phyloP scores from a whole-genome alignment of 2,113 vertebrate species.

The Leucosticte australis region DNA sequence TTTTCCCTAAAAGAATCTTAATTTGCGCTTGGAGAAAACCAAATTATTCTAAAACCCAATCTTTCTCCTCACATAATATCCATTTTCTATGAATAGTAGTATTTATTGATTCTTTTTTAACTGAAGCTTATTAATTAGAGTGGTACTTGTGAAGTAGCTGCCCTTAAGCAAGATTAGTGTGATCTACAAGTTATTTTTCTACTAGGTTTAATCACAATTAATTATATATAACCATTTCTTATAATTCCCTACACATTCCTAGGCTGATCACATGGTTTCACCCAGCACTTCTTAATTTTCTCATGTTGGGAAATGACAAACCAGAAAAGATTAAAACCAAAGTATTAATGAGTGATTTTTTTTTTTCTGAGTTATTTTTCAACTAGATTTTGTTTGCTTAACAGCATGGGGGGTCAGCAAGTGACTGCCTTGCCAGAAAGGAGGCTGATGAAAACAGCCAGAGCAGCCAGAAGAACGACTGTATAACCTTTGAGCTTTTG shows the following conservation, averaged over 20 bases:
- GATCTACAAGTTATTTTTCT: conserved; percentile 24
- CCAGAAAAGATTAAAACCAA: background rate
- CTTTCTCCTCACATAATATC: background rate
- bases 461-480: background rate
- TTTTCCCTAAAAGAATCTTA: conserved; percentile 27
- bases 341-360: background rate
- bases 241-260: background rate
- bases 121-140: conserved; percentile 43
- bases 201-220: conserved; percentile 12
- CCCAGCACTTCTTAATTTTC: background rate
- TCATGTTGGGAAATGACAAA: background rate
- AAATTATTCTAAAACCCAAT: conserved; percentile 11
- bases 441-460: background rate
- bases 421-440: background rate
- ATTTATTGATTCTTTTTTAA: conserved; percentile 53
- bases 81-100: conserved; percentile 25
- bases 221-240: background rate
- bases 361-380: background rate
- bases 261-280: background rate
- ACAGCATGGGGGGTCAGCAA: background rate
- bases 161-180: conserved; percentile 33
- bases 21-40: conserved; percentile 1
- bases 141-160: conserved; percentile 34
- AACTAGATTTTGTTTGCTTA: background rate
- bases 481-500: background rate